Evolutionary conservation across 2,113 vertebrate species (phyloP), one percentile per base, ranked within the genome.

Genomic region (Delphinus delphis): DNA sequence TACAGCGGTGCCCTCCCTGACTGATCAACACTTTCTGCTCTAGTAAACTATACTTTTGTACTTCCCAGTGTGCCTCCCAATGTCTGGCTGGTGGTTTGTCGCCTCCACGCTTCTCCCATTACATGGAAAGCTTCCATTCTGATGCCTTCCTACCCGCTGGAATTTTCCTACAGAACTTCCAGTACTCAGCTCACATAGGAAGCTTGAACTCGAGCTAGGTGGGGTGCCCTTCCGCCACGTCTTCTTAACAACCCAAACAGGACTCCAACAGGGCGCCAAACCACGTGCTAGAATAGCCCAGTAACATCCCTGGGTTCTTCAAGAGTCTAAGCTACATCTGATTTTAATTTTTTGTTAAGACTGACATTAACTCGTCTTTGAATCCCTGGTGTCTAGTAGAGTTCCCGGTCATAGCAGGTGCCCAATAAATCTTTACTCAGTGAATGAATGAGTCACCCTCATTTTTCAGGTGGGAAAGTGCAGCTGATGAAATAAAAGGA

Each of bases 1-100:
- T 10, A 17, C 0, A 4, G 60, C 0, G 1, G 28, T 8, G 9
- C 13, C 33, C 21, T 58, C 3, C 4, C 50, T 62, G 55, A 25
- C 50, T n/a, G n/a, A 41, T 2, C 14, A 28, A 23, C 5, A 41
- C 18, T 18, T 71, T 2, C 3, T 0, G 7, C 17, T 6, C 26
- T 0, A 17, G 77, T 58, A 26, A 67, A 62, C 67, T 26, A 38
- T 53, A 36, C n/a, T 63, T 47, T n/a, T 41, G 20, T 76, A 38
- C 14, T 62, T 68, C 25, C 38, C 31, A 0, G 0, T 0, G 2
- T 17, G 25, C 41, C 31, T 47, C 26, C 81, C 33, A 28, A 8
- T 9, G 15, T 14, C 14, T 18, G n/a, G 21, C 6, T 13, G 9
- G 28, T 18, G 33, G 20, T 55, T 47, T 70, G 25, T 38, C 10